Conservation (phyloP, 2,888 invertebrate genomes). For the Acrobasis consociella region DNA sequence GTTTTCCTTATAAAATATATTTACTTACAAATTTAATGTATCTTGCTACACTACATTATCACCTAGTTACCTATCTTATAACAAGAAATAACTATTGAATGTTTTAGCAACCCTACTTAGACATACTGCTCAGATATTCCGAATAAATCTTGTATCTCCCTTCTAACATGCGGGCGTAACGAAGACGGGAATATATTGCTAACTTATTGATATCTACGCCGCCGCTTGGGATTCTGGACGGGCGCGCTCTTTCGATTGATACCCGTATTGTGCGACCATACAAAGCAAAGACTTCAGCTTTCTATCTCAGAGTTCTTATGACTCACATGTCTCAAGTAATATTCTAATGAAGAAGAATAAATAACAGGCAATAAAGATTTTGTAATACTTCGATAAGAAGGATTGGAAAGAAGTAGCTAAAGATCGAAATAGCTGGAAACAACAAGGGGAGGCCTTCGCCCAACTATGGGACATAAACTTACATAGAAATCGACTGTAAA, state of each 20-base stretch:
- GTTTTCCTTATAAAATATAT: no score
- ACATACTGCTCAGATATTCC: constrained; percentile 19
- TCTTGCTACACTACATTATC: no score
- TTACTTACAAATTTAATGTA: no score
- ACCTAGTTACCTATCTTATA: constrained; percentile 8
- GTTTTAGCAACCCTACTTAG: neutral
- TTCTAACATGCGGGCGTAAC: constrained; percentile 28
- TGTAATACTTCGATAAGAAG: no score
- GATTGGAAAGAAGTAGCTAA: no score
- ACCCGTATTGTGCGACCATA: constrained; percentile 1
- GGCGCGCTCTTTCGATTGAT: constrained; percentile 13
- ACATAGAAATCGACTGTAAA: no score
- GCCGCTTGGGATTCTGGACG: constrained; percentile 20
- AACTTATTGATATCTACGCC: constrained; percentile 28
- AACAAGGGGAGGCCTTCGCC: no score
- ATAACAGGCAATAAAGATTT: no score
- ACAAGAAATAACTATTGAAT: constrained; percentile 12
- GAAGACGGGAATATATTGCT: constrained; percentile 24
- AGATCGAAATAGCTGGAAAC: no score
- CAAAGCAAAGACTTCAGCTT: neutral
- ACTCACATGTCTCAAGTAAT: neutral
- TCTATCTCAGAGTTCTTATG: neutral
- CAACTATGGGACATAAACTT: no score
- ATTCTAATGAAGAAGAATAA: neutral
- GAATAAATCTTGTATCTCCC: constrained; percentile 32